Conservation (phyloP, 2,113 vertebrate genomes). For the Procavia capensis region DNA sequence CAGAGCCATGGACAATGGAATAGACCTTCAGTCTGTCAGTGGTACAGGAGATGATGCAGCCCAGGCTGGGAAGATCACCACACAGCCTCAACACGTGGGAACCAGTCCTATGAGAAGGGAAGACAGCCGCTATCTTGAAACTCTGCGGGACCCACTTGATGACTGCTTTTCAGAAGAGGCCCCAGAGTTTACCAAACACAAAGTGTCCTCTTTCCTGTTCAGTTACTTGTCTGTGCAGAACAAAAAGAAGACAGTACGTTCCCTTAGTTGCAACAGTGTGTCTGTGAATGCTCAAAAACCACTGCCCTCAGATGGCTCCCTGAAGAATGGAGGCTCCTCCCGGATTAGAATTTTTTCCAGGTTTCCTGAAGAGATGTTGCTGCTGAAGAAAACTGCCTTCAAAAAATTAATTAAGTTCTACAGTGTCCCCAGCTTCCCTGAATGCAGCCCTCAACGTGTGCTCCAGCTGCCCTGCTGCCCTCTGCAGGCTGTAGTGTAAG, state of each 20-base stretch:
- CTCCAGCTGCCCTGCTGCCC: slow-evolving; percentile 93
- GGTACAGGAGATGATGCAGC: slow-evolving; percentile 69
- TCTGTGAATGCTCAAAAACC: slow-evolving; percentile 82
- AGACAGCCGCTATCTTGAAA: slow-evolving; percentile 63
- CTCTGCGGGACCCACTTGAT: slow-evolving; percentile 73
- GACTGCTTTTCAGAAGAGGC: slow-evolving; percentile 85
- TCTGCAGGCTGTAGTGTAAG: slow-evolving; percentile 88
- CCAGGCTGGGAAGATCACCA: slow-evolving; percentile 77
- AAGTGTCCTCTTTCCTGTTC: slow-evolving; percentile 89
- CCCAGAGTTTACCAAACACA: slow-evolving; percentile 78
- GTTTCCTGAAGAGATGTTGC: slow-evolving; percentile 89
- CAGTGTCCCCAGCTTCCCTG: slow-evolving; percentile 94
- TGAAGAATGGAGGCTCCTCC: slow-evolving; percentile 69
- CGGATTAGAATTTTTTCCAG: slow-evolving; percentile 83
- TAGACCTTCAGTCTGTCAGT: slow-evolving; percentile 35
- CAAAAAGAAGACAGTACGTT: slow-evolving; percentile 90
- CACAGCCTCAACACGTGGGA: slow-evolving; percentile 79
- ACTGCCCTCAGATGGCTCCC: slow-evolving; percentile 57
- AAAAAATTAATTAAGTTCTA: slow-evolving; percentile 96
- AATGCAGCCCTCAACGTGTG: slow-evolving; percentile 91
- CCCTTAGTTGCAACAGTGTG: slow-evolving; percentile 94
- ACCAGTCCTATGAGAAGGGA: slow-evolving; percentile 5
- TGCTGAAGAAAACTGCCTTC: slow-evolving; percentile 89
- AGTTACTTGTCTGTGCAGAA: slow-evolving; percentile 85
- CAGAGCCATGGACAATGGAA: slow-evolving; percentile 17